Conservation (phyloP, 2,888 invertebrate species). For the Osedax frankpressi region DNA sequence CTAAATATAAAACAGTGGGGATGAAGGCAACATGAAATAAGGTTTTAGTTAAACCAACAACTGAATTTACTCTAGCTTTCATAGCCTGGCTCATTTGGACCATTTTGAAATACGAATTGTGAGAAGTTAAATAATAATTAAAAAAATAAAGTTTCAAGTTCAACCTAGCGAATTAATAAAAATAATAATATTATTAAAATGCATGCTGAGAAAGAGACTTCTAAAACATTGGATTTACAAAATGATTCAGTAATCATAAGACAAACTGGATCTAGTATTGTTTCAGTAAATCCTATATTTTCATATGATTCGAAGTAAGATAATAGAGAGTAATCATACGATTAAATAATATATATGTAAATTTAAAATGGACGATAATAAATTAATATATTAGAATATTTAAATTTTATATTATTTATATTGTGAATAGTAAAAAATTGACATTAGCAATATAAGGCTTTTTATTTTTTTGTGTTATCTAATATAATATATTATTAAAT, state of each 20-base stretch:
- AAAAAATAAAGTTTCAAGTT: no score
- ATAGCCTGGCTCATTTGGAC: slow-evolving; percentile 9
- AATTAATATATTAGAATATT: background rate
- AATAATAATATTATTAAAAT: no score
- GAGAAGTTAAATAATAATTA: no score
- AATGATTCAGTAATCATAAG: background rate
- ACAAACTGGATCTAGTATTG: background rate
- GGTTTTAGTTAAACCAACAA: background rate
- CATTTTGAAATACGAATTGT: no score
- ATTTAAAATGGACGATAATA: background rate
- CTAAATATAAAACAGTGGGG: slow-evolving; percentile 8
- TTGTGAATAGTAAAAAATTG: background rate
- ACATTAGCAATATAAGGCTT: no score
- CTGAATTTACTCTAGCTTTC: slow-evolving; percentile 7
- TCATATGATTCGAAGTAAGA: slow-evolving; percentile 3
- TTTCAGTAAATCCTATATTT: background rate
- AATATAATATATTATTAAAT: no score
- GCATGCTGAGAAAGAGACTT: no score
- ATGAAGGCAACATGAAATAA: slow-evolving; percentile 1
- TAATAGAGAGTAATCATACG: background rate
- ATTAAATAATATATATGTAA: no score
- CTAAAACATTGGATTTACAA: no score
- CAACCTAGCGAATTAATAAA: no score
- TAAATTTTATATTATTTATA: background rate
- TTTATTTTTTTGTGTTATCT: no score